These are phyloP conservation scores for Magallana gigas DNA, from an alignment of 1,140 invertebrate genomes.

Conservation along the genomic window DNA sequence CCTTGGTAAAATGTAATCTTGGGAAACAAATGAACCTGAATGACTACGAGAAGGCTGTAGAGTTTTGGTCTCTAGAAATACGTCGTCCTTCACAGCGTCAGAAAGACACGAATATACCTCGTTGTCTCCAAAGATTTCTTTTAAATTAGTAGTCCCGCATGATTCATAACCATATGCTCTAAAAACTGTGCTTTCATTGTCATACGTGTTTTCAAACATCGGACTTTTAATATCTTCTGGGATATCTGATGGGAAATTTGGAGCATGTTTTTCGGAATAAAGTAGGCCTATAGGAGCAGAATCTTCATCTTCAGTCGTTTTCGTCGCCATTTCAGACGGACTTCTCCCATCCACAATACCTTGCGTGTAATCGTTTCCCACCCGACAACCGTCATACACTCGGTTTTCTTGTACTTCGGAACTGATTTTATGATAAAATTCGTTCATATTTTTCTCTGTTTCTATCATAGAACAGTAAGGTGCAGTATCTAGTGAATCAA, in stretches of 20 bases:
- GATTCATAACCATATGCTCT: neutral
- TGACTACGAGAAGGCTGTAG: neutral
- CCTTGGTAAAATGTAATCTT: slow-evolving; percentile 11
- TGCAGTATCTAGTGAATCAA: neutral
- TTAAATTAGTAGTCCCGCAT: neutral
- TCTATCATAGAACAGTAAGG: neutral
- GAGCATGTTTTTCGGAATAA: neutral
- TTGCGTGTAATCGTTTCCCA: neutral
- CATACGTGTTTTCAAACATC: neutral
- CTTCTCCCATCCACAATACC: neutral
- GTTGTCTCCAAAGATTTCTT: neutral
- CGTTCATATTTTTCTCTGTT: neutral
- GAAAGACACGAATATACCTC: neutral
- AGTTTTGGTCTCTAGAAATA: neutral
- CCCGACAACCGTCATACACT: neutral
- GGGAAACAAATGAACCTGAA: neutral
- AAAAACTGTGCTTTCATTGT: neutral
- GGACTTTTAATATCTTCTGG: neutral
- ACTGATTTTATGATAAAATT: neutral
- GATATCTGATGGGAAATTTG: neutral
- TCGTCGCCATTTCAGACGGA: neutral
- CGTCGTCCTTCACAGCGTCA: neutral
- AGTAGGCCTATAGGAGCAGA: neutral
- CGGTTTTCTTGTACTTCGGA: neutral
- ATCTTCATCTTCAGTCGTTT: neutral